These are phyloP conservation scores for Amphimedon queenslandica DNA, from an alignment of 37 sponge, comb jelly and placozoan species.

Conservation along the genomic window DNA sequence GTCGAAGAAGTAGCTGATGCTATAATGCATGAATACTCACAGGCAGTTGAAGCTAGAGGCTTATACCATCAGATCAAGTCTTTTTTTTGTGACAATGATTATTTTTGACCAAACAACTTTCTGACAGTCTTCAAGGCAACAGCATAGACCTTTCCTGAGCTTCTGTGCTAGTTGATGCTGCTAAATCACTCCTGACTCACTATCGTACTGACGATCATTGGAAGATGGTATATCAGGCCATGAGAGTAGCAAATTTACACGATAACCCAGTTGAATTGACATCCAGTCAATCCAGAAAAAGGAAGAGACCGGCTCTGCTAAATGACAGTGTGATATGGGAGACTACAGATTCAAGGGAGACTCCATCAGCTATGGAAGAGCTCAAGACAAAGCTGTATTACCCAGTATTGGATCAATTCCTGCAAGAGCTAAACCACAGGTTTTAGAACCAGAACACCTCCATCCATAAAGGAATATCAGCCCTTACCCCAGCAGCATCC, in stretches of 20 bases:
- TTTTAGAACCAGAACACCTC: neutral
- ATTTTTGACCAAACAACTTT: slow-evolving; percentile 37
- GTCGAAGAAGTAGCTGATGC: slow-evolving; percentile 14
- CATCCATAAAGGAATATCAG: neutral
- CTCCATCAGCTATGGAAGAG: neutral
- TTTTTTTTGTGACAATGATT: too few relatives aligned
- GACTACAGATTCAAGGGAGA: neutral
- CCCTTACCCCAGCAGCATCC: neutral
- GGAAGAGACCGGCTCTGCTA: neutral
- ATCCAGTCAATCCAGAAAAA: neutral
- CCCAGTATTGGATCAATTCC: neutral
- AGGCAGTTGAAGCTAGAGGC: slow-evolving; percentile 39
- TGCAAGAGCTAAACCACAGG: neutral
- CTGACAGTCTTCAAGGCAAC: slow-evolving; percentile 26
- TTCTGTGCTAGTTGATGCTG: neutral
- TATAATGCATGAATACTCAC: slow-evolving; percentile 1
- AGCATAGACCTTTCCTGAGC: neutral
- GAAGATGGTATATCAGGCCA: neutral
- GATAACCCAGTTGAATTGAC: neutral
- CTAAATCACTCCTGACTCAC: neutral
- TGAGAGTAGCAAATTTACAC: neutral
- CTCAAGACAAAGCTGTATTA: neutral
- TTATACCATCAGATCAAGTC: slow-evolving; percentile 15
- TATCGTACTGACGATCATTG: neutral
- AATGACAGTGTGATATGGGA: neutral